Evolutionary conservation across 2,888 invertebrate genomes (phyloP).

Genomic region (Pachycephus smyrnensis): DNA sequence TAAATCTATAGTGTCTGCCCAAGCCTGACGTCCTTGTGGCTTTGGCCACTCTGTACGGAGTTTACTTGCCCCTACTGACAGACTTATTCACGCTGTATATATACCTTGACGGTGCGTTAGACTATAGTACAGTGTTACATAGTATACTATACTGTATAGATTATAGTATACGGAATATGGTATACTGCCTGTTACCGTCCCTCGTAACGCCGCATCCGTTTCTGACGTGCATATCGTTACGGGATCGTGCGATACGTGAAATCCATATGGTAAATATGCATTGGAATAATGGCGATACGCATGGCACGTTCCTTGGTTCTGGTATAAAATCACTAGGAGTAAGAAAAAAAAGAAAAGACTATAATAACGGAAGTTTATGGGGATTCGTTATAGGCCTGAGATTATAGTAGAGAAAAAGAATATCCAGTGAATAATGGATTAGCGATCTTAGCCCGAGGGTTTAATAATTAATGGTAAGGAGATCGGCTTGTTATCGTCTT

Average conservation of each 20-base stretch:
- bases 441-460: not conserved
- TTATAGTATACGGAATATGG: not conserved
- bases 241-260: not conserved
- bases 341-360: not conserved
- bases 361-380: not conserved
- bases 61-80: slow-evolving; percentile 26
- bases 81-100: slow-evolving; percentile 20
- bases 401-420: not conserved
- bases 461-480: not conserved
- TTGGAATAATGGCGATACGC: not conserved
- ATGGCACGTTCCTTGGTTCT: not conserved
- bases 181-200: not conserved
- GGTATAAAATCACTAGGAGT: not conserved
- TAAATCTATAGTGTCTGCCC: slow-evolving; percentile 48
- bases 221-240: not conserved
- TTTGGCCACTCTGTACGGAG: slow-evolving; percentile 37
- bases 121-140: not conserved
- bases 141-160: not conserved
- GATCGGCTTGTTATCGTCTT: not conserved
- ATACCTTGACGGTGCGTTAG: not conserved
- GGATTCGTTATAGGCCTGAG: not conserved
- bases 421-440: not conserved
- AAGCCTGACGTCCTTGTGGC: slow-evolving; percentile 54
- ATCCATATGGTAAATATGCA: not conserved
- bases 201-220: not conserved